These are phyloP conservation scores for Dendrocopos noguchii DNA, from an alignment of 2,113 vertebrate genomes.

Conservation along the genomic window DNA sequence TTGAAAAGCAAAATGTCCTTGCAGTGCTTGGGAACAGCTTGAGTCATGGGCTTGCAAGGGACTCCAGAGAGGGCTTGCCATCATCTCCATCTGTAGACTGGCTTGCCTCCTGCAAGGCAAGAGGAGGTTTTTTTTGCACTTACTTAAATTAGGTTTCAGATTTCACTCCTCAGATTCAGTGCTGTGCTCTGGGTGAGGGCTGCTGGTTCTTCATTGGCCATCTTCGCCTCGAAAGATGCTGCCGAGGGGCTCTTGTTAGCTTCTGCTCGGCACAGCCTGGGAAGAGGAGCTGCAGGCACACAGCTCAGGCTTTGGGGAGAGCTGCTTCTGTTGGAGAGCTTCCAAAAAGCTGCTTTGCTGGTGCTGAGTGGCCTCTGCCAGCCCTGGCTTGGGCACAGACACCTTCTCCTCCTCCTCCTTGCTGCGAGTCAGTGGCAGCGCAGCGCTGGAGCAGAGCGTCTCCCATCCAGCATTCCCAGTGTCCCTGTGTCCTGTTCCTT, in stretches of 20 bases:
- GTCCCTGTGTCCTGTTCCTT: fast-evolving
- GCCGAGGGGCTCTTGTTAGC: fast-evolving
- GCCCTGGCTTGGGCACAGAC: not conserved
- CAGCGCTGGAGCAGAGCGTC: not conserved
- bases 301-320: not conserved
- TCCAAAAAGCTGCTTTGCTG: not conserved
- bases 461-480: fast-evolving
- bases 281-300: not conserved
- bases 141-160: not conserved
- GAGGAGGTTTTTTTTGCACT: not conserved
- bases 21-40: not conserved
- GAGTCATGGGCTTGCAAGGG: not conserved
- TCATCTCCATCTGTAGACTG: not conserved
- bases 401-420: not conserved
- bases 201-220: not conserved
- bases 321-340: not conserved
- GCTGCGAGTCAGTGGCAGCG: fast-evolving
- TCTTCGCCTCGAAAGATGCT: not conserved
- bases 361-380: not conserved
- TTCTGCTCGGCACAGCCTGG: not conserved
- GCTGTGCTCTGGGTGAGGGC: not conserved
- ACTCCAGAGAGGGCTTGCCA: not conserved
- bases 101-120: not conserved
- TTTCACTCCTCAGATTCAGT: not conserved
- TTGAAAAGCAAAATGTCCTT: not conserved